Percentiles rank a stretch among this genome's conserved stretches.
Conservation (phyloP, 2,888 invertebrate species). For the Zonitis immaculata region DNA sequence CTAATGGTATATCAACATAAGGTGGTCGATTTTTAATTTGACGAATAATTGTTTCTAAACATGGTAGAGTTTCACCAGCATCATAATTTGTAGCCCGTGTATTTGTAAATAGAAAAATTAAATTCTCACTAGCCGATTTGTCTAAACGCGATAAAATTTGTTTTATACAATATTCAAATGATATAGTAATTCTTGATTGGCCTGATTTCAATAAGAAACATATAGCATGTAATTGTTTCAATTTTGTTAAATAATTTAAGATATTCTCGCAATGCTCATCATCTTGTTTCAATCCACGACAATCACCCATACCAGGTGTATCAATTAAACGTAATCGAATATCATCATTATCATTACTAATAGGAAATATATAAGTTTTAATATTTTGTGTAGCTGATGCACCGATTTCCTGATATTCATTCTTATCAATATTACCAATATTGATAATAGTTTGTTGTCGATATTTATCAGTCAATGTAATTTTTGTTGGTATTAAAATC, state of each 20-base stretch:
- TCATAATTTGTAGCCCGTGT: conserved; percentile 31
- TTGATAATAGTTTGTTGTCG: background rate
- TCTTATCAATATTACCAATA: conserved; percentile 15
- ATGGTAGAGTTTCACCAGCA: conserved; percentile 33
- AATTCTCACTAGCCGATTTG: conserved; percentile 32
- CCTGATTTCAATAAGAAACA: conserved; percentile 34
- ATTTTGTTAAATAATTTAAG: conserved; percentile 28
- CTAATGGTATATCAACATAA: conserved; percentile 25
- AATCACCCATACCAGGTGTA: conserved; percentile 36
- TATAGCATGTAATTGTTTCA: conserved; percentile 32
- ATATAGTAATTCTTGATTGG: conserved; percentile 27
- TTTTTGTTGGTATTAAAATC: conserved; percentile 29
- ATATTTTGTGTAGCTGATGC: conserved; percentile 25
- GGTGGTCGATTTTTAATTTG: conserved; percentile 20
- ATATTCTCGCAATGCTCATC: conserved; percentile 30
- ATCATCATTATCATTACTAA: conserved; percentile 11
- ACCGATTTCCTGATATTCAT: conserved; percentile 21
- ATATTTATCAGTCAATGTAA: conserved; percentile 25
- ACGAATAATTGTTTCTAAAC: conserved; percentile 24
- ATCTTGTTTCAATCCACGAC: conserved; percentile 29
- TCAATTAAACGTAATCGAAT: conserved; percentile 34
- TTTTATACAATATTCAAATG: conserved; percentile 36
- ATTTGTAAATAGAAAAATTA: conserved; percentile 37
- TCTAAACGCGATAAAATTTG: conserved; percentile 37
- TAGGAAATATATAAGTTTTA: conserved; percentile 26